Evolutionary conservation across 2,113 vertebrate species (phyloP), one percentile per base, ranked within the genome.

Genomic region (Osmerus mordax): DNA sequence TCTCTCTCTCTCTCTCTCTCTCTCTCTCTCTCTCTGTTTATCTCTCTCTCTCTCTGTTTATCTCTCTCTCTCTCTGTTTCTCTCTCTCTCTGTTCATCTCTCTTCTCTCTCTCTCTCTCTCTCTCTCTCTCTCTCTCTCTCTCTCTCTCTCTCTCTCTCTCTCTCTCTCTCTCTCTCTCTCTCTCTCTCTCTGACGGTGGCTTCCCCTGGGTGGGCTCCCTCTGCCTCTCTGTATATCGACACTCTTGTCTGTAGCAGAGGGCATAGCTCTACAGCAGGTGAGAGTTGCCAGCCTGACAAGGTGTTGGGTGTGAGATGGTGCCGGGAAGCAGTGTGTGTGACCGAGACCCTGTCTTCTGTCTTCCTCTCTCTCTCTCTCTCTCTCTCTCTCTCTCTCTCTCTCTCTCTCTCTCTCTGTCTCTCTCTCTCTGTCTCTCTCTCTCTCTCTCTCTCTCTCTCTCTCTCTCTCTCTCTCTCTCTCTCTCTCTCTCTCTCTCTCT

Each of bases 401-500:
- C 53, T 29, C 61, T 23, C 53, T 16, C 21, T 54, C 47, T 28
- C 36, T 51, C n/a, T 51, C 36, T 66, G n/a, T 23, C 41, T 23
- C 65, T 23, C 29, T 52, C 19, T 67, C 66, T 68, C 13, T 68
- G n/a, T n/a, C 54, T 56, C 12, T n/a, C 15, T 16, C 54, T 56
- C 54, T 56, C 13, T 18, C 54, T n/a, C 4, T 56, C 54, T 14
- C 54, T 15, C 53, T 55, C 36, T 13, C 53, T 55, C 12, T 13
- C 53, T 5, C 4, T 18, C 18, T 13, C 53, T 55, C 53, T 29
- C 61, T 23, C 53, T 16, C 21, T 54, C 47, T 28, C 36, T 51
- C n/a, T 51, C 36, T 66, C 36, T 23, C 41, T 23, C 65, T 23
- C 29, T 52, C 19, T 67, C 66, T 68, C 13, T 68, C 36, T 54